Conservation (phyloP, 1,140 invertebrate genomes). For the Trichonephila clavipes region DNA sequence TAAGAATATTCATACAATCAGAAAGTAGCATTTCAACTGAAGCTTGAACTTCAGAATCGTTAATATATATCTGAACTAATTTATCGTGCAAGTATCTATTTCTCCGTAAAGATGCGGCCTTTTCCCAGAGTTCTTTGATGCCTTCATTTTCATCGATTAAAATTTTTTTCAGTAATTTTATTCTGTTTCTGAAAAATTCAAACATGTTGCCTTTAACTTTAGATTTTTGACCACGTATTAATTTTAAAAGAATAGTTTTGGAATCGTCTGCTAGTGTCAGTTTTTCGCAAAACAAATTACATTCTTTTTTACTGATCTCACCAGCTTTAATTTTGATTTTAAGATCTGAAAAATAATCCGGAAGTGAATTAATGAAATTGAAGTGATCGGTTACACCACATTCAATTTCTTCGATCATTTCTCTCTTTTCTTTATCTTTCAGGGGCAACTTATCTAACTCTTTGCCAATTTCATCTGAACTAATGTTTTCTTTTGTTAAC, state of each 20-base stretch:
- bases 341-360: neutral
- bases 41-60: neutral
- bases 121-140: conserved; percentile 31
- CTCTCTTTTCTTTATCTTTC: neutral
- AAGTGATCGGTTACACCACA: neutral
- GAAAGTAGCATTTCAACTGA: conserved; percentile 53
- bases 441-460: neutral
- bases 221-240: neutral
- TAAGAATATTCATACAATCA: conserved; percentile 52
- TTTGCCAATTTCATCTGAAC: neutral
- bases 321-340: neutral
- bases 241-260: neutral
- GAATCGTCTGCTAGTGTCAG: neutral
- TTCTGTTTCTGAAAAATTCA: conserved; percentile 5
- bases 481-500: neutral
- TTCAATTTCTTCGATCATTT: neutral
- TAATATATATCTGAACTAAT: neutral
- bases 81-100: neutral
- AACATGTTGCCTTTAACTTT: neutral
- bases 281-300: neutral
- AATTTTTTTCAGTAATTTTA: conserved; percentile 31
- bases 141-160: conserved; percentile 43
- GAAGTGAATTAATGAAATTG: neutral
- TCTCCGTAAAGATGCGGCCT: neutral
- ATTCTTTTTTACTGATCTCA: neutral